Evolutionary conservation across 2,888 invertebrate species (phyloP).

Genomic region (Notocelia uddmanniana): DNA sequence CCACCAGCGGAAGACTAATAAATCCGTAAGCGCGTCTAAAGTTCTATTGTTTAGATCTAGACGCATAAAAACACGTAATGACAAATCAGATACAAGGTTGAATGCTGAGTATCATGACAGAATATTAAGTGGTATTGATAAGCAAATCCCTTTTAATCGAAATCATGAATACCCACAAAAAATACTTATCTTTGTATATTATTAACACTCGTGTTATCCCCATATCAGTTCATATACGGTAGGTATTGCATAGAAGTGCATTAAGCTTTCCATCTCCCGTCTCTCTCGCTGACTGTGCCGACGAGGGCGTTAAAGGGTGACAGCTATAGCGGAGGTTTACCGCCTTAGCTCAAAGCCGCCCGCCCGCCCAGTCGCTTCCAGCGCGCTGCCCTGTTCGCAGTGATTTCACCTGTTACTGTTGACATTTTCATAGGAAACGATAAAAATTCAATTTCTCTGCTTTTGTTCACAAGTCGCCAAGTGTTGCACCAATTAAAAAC

Average conservation of each 20-base stretch:
- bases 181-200: constrained; percentile 32
- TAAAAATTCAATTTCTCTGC: constrained; percentile 31
- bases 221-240: constrained; percentile 34
- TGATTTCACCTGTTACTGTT: constrained; percentile 48
- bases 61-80: constrained; percentile 22
- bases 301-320: constrained; percentile 65
- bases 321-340: constrained; percentile 68
- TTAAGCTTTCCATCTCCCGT: constrained; percentile 55
- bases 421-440: constrained; percentile 46
- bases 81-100: constrained; percentile 41
- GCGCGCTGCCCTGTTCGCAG: constrained; percentile 69
- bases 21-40: constrained; percentile 6
- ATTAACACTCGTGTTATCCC: constrained; percentile 40
- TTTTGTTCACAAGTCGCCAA: constrained; percentile 25
- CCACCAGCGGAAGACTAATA: constrained; percentile 10
- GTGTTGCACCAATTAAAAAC: constrained; percentile 31
- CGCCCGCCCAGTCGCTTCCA: constrained; percentile 81
- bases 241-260: constrained; percentile 61
- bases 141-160: constrained; percentile 51
- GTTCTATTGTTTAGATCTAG: constrained; percentile 32
- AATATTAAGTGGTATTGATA: constrained; percentile 45
- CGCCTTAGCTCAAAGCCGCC: constrained; percentile 70
- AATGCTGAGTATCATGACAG: constrained; percentile 49
- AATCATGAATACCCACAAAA: constrained; percentile 42
- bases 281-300: constrained; percentile 58